phyloP scores from a whole-genome alignment of 2,888 invertebrate species.

The Cephus sareptanus region DNA sequence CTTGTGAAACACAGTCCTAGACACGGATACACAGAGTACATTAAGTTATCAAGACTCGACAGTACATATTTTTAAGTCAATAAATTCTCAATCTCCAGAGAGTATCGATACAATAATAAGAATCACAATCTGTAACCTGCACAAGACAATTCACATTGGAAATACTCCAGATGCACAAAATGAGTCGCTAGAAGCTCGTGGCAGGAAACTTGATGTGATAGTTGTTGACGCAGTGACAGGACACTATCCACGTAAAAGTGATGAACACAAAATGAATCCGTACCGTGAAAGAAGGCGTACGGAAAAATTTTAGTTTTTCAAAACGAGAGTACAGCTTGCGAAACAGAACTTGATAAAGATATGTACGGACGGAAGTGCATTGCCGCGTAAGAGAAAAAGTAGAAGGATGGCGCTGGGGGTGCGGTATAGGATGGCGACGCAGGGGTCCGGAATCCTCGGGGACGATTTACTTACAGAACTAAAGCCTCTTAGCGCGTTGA shows the following conservation, averaged over 20 bases:
- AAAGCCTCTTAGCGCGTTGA: slow-evolving; percentile 20
- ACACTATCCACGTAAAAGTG: not conserved
- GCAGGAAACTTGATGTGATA: not conserved
- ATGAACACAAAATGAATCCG: not conserved
- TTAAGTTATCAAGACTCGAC: not conserved
- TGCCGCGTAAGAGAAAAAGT: slow-evolving; percentile 25
- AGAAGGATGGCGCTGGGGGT: slow-evolving; percentile 13
- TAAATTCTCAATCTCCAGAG: not conserved
- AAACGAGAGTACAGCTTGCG: not conserved
- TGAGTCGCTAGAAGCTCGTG: not conserved
- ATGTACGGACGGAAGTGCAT: slow-evolving; percentile 44
- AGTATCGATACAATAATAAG: not conserved
- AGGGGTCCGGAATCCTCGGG: slow-evolving; percentile 44
- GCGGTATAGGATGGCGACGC: slow-evolving; percentile 42
- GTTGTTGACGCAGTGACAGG: not conserved
- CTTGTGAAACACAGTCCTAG: not conserved
- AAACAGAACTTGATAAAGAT: not conserved
- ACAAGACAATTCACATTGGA: not conserved
- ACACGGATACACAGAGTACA: not conserved
- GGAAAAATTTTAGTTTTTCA: not conserved
- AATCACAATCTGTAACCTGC: not conserved
- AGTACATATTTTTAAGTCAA: not conserved
- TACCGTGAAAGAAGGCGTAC: not conserved
- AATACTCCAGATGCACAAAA: not conserved
- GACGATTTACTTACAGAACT: slow-evolving; percentile 51